A percentile compares a stretch with the other conserved stretches of the same genome.
Conservation (phyloP, 2,113 vertebrate species). For the Oreochromis aureus region DNA sequence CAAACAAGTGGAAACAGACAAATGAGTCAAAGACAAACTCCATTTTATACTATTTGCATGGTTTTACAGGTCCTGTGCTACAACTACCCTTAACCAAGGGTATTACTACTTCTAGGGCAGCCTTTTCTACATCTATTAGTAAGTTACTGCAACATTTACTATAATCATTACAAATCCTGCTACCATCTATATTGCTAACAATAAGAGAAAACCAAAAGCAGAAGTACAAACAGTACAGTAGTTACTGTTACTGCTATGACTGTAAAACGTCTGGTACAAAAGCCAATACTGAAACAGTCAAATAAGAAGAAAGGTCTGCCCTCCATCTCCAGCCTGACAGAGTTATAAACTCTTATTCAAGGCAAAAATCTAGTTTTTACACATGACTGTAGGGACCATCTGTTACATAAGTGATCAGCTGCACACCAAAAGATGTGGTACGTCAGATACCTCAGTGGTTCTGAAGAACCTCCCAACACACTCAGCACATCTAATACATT, state of each 20-base stretch:
- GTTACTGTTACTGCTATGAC: not conserved
- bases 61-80: not conserved
- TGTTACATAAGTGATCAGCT: not conserved
- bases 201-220: not conserved
- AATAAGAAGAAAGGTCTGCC: not conserved
- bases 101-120: not conserved
- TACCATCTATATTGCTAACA: not conserved
- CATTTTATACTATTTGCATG: not conserved
- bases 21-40: not conserved
- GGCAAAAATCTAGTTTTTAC: not conserved
- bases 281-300: not conserved
- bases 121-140: not conserved
- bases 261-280: rapidly evolving
- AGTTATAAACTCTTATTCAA: not conserved
- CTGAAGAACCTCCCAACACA: not conserved
- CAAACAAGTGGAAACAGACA: not conserved
- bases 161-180: not conserved
- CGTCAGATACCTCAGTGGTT: not conserved
- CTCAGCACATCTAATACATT: not conserved
- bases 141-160: not conserved
- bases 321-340: not conserved
- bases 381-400: not conserved
- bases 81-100: not conserved
- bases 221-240: not conserved
- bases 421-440: not conserved